Conservation (phyloP, 2,888 invertebrate genomes). For the Monopis laevigella region DNA sequence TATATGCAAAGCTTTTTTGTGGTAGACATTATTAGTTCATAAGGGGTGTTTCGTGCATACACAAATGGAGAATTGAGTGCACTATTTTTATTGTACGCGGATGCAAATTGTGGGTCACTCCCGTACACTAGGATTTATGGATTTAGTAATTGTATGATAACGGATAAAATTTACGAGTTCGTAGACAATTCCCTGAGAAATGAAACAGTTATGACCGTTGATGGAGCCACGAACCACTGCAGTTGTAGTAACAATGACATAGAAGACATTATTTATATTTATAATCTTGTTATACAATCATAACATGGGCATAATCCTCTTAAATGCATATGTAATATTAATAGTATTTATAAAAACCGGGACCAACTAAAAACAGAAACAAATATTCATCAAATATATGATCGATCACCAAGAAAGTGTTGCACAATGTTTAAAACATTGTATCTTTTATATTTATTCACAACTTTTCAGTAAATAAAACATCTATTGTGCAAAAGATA, state of each 20-base stretch:
- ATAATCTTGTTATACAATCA: too few species aligned
- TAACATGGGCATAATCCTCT: too few species aligned
- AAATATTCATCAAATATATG: too few species aligned
- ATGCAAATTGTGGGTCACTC: slow-evolving; percentile 56
- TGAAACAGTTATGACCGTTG: slow-evolving; percentile 23
- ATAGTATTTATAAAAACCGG: too few species aligned
- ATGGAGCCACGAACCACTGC: slow-evolving; percentile 2
- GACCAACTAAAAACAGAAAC: too few species aligned
- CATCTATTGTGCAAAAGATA: too few species aligned
- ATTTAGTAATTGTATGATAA: slow-evolving; percentile 53
- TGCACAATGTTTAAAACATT: too few species aligned
- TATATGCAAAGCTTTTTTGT: slow-evolving; percentile 63
- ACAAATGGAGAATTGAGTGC: slow-evolving; percentile 50
- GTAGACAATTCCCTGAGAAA: slow-evolving; percentile 25
- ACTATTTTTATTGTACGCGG: slow-evolving; percentile 26
- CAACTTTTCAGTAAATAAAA: too few species aligned
- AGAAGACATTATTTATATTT: not conserved
- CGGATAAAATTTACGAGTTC: slow-evolving; percentile 50
- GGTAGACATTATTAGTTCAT: slow-evolving; percentile 59
- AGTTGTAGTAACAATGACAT: too few species aligned
- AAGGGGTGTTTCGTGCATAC: slow-evolving; percentile 44
- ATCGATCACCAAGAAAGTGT: too few species aligned
- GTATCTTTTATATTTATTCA: too few species aligned
- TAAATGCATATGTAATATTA: too few species aligned
- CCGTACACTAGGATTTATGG: slow-evolving; percentile 54